Base-by-base conservation (phyloP, 1,140 invertebrate species). In the Mycetomoellerius zeteki region DNA sequence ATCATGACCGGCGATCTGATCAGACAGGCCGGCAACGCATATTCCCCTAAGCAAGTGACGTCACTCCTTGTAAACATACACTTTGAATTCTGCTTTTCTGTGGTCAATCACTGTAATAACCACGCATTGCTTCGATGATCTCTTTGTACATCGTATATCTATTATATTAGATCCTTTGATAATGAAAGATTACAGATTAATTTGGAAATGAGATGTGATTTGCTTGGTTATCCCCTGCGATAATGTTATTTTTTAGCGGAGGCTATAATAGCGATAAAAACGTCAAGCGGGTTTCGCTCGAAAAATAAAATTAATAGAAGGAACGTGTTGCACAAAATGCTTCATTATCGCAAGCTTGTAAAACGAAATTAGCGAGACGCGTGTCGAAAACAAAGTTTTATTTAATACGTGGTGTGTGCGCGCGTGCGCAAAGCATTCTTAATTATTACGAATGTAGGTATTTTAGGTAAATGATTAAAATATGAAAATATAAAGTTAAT, bases 1-100 rank as follows among this genome's bases (percentile, higher is more conserved):
- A 91, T 91, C 80, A 89, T 85, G 78, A 91, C 77, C 72, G 72
- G 78, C 30, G 90, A 91, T 82, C 91, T 78, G 82, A 85, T 86
- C 88, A 93, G 91, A 92, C 91, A 91, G 88, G 88, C 88, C 90
- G 90, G 89, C 92, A 88, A 92, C 86, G 82, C 67, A 72, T 90
- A 89, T 90, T 84, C 72, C 82, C 73, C 71, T 89, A 73, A 76
- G 87, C 87, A 56, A 89, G 77, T 93, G 92, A 93, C 91, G 90
- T 93, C 92, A 91, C 62, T 87, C 60, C 85, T 87, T 88, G 77
- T 81, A 89, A 86, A 88, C 86, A 86, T 54, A 91, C 78, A 71
- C 78, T 67, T 86, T 52, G 85, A 88, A 88, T 90, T 87, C 82
- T 84, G 71, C 81, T 88, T 90, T 90, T 76, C 71, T 88, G 64